phyloP scores from a whole-genome alignment of 2,888 invertebrate species.

The Ganaspis brasiliensis region DNA sequence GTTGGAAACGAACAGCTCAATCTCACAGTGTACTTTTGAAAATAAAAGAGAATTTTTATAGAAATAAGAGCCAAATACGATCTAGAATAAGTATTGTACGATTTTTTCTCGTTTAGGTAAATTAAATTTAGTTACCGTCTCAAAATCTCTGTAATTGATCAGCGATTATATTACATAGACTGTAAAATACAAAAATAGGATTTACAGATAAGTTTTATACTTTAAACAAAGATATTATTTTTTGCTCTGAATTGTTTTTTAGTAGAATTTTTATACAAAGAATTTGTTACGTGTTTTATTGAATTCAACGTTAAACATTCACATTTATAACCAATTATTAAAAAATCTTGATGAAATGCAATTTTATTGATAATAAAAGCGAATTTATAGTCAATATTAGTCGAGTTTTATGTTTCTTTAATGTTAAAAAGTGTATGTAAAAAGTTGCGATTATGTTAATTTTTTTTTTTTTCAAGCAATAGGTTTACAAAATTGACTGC shows the following conservation, averaged over 20 bases:
- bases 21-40: conserved; percentile 87
- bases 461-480: too few species aligned
- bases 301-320: background rate
- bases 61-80: conserved; percentile 5
- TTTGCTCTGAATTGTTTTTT: background rate
- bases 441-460: too few species aligned
- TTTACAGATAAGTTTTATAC: too few species aligned
- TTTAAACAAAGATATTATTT: too few species aligned
- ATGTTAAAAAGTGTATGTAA: too few species aligned
- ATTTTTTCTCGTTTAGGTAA: background rate
- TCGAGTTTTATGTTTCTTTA: too few species aligned
- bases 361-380: too few species aligned
- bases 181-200: background rate
- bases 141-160: background rate
- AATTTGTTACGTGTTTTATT: conserved; percentile 18
- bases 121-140: conserved; percentile 28
- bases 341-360: too few species aligned
- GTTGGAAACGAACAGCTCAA: conserved; percentile 84
- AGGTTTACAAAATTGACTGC: background rate
- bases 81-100: conserved; percentile 19
- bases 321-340: too few species aligned
- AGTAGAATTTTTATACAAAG: background rate
- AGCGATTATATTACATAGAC: background rate
- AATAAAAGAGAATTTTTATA: conserved; percentile 11
- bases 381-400: too few species aligned